phyloP scores from a whole-genome alignment of 2,888 invertebrate species.

The Melanostoma mellinum region DNA sequence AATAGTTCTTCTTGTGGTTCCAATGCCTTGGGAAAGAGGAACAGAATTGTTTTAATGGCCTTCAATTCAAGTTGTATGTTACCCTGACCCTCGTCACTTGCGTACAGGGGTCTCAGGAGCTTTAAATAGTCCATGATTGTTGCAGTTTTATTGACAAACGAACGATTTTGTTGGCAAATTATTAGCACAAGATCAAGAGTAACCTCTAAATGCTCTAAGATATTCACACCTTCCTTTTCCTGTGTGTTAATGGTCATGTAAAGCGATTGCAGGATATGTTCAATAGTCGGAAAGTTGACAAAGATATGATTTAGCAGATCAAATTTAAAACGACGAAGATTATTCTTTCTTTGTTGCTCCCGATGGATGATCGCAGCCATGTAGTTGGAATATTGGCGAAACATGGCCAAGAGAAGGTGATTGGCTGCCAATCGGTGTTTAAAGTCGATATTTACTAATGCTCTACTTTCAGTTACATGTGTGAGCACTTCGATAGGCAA shows the following conservation, averaged over 20 bases:
- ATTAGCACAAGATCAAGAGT: slow-evolving; percentile 79
- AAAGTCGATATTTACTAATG: slow-evolving; percentile 74
- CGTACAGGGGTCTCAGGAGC: slow-evolving; percentile 79
- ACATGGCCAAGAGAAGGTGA: slow-evolving; percentile 81
- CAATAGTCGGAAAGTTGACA: slow-evolving; percentile 79
- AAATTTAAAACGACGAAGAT: slow-evolving; percentile 80
- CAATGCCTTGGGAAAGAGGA: slow-evolving; percentile 83
- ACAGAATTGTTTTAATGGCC: slow-evolving; percentile 80
- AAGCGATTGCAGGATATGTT: slow-evolving; percentile 78
- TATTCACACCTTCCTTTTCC: slow-evolving; percentile 72
- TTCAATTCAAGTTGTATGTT: slow-evolving; percentile 80
- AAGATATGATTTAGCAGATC: slow-evolving; percentile 81
- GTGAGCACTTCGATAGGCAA: slow-evolving; percentile 78
- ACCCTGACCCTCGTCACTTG: slow-evolving; percentile 65
- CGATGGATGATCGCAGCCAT: slow-evolving; percentile 77
- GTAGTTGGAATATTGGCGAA: slow-evolving; percentile 81
- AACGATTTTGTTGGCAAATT: slow-evolving; percentile 79
- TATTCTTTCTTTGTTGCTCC: slow-evolving; percentile 78
- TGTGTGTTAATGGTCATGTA: slow-evolving; percentile 75
- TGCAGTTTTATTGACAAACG: slow-evolving; percentile 80
- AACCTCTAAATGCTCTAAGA: slow-evolving; percentile 79
- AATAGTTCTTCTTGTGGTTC: slow-evolving; percentile 84
- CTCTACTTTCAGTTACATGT: slow-evolving; percentile 74
- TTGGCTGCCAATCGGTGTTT: slow-evolving; percentile 79
- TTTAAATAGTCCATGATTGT: slow-evolving; percentile 80